Base-by-base conservation (phyloP, 1,140 invertebrate species). In the Myzus persicae region DNA sequence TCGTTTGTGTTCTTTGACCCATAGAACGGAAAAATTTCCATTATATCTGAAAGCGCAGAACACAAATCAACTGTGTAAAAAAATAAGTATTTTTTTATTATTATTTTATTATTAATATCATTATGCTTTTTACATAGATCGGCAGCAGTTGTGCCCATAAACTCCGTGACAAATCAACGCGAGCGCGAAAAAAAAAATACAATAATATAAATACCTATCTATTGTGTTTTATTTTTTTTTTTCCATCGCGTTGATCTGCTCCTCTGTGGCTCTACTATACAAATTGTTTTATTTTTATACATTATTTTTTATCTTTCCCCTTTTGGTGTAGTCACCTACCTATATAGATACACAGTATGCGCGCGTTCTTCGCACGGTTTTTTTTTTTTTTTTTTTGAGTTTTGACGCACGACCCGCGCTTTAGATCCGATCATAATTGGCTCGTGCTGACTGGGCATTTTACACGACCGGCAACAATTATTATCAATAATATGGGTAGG, bases 391-490 rank as follows among this genome's bases (percentile, higher is more conserved):
- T 44, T 44, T 44, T 44, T 44, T 44, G n/a, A 40, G 91, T 93
- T 93, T 82, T 84, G 81, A 93, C 81, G 91, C 91, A 93, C 81
- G 91, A 93, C 81, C 46, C 91, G 76, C 91, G 46, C 91, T 93
- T 93, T 93, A 93, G 81, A 85, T 93, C 46, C 81, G 81, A 93
- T 40, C 42, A 54, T 93, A 93, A 93, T 93, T 93, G 91, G 91
- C 91, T 93, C 91, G 91, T 93, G 91, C 91, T 93, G 91, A 93
- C 91, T 93, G 91, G 81, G 81, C 91, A 93, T 42, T 93, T 93
- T 84, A 84, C 9, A 54, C 46, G 87, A 54, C 90, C n/a, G 40
- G 40, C n/a, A 92, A 82, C 59, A 82, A 92, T 91, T 91, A 91
- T 91, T 76, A 82, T 92, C 42, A 91, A n/a, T n/a, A 51, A 54